These are phyloP conservation scores for Clinocottus analis DNA, from an alignment of 2,113 vertebrate genomes.

Conservation along the genomic window DNA sequence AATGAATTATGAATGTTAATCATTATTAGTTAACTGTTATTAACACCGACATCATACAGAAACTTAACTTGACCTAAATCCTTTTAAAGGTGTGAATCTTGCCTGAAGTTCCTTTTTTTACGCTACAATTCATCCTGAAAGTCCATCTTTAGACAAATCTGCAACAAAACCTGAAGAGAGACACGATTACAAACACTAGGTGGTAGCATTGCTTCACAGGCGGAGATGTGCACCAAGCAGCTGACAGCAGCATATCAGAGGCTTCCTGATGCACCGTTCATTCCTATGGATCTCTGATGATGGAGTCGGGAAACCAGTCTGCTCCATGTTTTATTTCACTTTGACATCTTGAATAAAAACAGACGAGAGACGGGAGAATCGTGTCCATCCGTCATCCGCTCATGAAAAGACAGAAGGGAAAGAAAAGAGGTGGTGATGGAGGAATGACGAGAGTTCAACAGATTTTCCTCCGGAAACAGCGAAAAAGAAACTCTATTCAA, in stretches of 20 bases:
- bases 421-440: not conserved
- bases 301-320: not conserved
- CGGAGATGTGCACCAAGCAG: not conserved
- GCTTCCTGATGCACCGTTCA: not conserved
- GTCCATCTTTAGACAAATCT: not conserved
- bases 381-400: slow-evolving; percentile 10
- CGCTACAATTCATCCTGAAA: not conserved
- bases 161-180: not conserved
- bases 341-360: not conserved
- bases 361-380: not conserved
- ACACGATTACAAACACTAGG: slow-evolving; percentile 18
- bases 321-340: not conserved
- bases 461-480: slow-evolving; percentile 46
- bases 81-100: not conserved
- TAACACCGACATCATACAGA: not conserved
- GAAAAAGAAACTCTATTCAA: slow-evolving; percentile 32
- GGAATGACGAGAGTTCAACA: not conserved
- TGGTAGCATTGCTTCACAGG: slow-evolving; percentile 32
- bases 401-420: not conserved
- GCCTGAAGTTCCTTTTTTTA: no score
- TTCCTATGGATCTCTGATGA: not conserved
- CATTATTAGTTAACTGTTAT: not conserved
- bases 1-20: not conserved
- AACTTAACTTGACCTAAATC: not conserved
- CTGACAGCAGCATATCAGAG: slow-evolving; percentile 22